These are phyloP conservation scores for Mormyrus iriodes DNA, from an alignment of 2,113 vertebrate species.

Conservation along the genomic window DNA sequence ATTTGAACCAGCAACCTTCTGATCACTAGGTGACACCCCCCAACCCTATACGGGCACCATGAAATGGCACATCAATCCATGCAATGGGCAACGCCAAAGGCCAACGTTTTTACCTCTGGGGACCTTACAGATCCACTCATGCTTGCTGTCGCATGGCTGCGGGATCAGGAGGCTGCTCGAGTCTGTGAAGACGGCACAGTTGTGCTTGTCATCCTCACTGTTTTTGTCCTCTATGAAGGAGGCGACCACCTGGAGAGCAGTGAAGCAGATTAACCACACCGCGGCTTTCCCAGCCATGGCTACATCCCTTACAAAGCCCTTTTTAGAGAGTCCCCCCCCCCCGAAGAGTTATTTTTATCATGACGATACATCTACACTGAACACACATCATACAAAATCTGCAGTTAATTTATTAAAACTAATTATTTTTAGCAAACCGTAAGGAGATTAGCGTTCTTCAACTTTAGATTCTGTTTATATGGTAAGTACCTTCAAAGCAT, in stretches of 20 bases:
- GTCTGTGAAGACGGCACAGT: constrained; percentile 74
- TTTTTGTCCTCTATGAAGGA: constrained; percentile 77
- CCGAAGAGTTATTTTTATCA: neutral
- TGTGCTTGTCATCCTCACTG: constrained; percentile 67
- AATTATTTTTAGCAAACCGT: neutral
- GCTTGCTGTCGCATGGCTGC: constrained; percentile 69
- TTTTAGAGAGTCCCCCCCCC: neutral
- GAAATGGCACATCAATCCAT: neutral
- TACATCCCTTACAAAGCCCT: neutral
- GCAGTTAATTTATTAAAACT: neutral
- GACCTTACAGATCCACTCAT: constrained; percentile 92
- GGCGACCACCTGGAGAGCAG: constrained; percentile 68
- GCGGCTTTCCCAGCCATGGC: neutral
- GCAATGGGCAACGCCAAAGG: neutral
- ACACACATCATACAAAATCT: neutral
- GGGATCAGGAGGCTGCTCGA: constrained; percentile 63
- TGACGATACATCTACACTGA: neutral
- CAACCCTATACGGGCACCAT: neutral
- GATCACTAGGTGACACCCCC: neutral
- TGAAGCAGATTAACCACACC: neutral
- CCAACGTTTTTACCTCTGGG: constrained; percentile 65
- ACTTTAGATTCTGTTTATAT: neutral
- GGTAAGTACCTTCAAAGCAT: neutral
- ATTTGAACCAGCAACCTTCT: neutral
- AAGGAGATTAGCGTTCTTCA: neutral